phyloP scores from a whole-genome alignment of 2,797 vertebrate genomes.

The Oophaga sylvatica region DNA sequence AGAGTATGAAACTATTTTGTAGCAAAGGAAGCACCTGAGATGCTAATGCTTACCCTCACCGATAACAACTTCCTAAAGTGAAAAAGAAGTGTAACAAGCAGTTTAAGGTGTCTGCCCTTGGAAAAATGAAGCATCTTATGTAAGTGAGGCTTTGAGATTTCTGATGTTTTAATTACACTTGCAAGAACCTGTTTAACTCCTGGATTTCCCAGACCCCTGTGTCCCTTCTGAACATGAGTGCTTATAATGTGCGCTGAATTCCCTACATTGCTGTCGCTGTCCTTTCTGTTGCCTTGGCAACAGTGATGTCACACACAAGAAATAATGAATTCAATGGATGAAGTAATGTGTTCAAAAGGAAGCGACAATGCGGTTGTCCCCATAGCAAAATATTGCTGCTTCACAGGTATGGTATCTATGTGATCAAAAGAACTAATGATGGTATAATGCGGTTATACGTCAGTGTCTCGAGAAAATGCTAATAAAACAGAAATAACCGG shows the following conservation, averaged over 20 bases:
- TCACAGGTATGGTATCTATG: not conserved
- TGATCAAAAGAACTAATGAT: not conserved
- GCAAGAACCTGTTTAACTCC: conserved; percentile 19
- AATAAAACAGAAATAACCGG: not conserved
- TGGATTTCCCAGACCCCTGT: conserved; percentile 5
- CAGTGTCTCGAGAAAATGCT: not conserved
- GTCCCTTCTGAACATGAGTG: conserved; percentile 1
- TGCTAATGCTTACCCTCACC: not conserved
- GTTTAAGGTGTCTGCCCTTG: not conserved
- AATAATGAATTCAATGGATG: conserved; percentile 38
- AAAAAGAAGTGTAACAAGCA: not conserved
- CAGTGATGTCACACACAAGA: conserved; percentile 31
- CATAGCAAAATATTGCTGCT: conserved; percentile 10
- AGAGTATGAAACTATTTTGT: no score
- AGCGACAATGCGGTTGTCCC: conserved; percentile 21
- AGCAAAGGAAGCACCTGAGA: not conserved
- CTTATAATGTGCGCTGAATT: conserved; percentile 33
- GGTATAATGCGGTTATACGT: not conserved
- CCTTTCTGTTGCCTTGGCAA: conserved; percentile 44
- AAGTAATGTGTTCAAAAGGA: conserved; percentile 31
- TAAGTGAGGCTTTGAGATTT: not conserved
- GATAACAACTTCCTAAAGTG: not conserved
- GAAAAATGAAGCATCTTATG: no score
- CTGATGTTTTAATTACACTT: not conserved
- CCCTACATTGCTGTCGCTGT: conserved; percentile 5